Evolutionary conservation across 2,888 invertebrate genomes (phyloP), one percentile per base, ranked within the genome.

Genomic region (Eurois occulta): DNA sequence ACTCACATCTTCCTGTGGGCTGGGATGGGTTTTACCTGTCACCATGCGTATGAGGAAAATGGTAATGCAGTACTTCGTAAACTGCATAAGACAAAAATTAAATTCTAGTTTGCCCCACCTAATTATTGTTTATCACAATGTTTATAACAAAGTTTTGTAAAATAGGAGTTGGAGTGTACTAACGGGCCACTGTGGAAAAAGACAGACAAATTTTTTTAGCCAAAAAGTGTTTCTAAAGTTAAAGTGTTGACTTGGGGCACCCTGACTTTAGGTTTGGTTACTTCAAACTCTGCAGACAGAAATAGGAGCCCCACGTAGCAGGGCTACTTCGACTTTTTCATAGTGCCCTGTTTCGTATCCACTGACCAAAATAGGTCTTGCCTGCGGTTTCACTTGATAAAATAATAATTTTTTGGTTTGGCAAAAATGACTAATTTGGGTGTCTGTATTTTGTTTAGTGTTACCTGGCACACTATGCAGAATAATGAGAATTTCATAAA

Each of bases 31-130:
- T 87, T 75, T 71, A 58, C 72, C 38, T 67, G 38, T 67, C 67
- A 64, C 41, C 70, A 68, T 73, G 75, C 8, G 2, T 70, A 67
- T 41, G 35, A 72, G 85, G 85, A 77, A 77, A 85, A 77, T 76
- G 48, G 66, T 75, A 60, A n/a, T 70, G 18, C 38, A 48, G 1
- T 62, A 69, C 35, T 67, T 52, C 52, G 1, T 60, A 62, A 35
- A 11, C 5, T 35, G 4, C 16, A 16, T 18, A 28, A 1, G n/a
- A 32, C 18, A 28, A 60, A 46, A 35, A n/a, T 32, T 0, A 16
- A 41, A 43, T 48, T 24, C 13, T 46, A 55, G n/a, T 60, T 32
- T 72, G 18, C 8, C 3, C 32, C 32, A 46, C 8, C 10, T 43
- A 21, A 11, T 41, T 28, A 55, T 65, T 68, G 46, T 65, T 18